Conservation (phyloP, 2,113 vertebrate genomes). For the Halichoeres trimaculatus region DNA sequence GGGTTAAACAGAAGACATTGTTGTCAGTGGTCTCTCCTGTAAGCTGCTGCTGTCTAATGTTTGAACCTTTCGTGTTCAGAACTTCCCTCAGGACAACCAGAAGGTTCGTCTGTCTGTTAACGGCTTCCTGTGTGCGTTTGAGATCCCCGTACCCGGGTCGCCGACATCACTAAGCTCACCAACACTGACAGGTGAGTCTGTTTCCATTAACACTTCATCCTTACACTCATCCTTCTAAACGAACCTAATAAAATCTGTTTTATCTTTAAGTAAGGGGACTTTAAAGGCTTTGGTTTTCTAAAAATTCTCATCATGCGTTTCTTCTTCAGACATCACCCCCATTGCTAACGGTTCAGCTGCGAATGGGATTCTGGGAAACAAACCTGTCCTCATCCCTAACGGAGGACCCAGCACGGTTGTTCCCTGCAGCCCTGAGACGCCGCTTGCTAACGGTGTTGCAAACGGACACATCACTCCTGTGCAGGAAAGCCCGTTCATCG, state of each 20-base stretch:
- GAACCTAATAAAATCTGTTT: too few relatives aligned
- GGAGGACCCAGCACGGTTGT: slow-evolving; percentile 89
- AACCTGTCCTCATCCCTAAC: slow-evolving; percentile 87
- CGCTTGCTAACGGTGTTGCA: slow-evolving; percentile 82
- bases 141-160: slow-evolving; percentile 93
- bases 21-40: too few relatives aligned
- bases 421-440: slow-evolving; percentile 86
- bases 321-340: slow-evolving; percentile 69
- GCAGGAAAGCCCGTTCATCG: slow-evolving; percentile 90
- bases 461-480: slow-evolving; percentile 88
- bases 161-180: slow-evolving; percentile 90
- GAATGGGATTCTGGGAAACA: slow-evolving; percentile 80
- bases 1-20: too few relatives aligned
- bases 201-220: background rate
- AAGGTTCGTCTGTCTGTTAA: slow-evolving; percentile 94
- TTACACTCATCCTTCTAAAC: background rate
- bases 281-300: too few relatives aligned
- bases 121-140: slow-evolving; percentile 95
- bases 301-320: too few relatives aligned
- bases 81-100: slow-evolving; percentile 98
- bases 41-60: background rate
- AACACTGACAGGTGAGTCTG: slow-evolving; percentile 86
- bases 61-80: slow-evolving; percentile 77
- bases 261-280: too few relatives aligned
- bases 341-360: slow-evolving; percentile 84